Evolutionary conservation across 2,797 vertebrate genomes (phyloP).

Genomic region (Phaenicophaeus curvirostris): DNA sequence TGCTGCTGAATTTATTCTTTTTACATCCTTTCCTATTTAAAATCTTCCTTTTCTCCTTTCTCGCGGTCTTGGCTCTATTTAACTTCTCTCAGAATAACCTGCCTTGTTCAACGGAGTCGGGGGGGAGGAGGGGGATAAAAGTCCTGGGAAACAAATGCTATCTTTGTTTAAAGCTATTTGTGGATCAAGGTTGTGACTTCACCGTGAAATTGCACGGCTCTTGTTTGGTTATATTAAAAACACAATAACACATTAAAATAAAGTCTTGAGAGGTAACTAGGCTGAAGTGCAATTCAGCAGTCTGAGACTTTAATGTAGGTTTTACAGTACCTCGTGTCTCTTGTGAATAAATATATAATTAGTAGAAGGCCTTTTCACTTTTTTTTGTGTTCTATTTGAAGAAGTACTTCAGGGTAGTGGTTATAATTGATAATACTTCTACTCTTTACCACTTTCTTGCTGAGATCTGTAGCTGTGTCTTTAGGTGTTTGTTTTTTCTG

Average conservation of each 20-base stretch:
- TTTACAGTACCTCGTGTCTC: not conserved
- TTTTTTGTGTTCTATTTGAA: not conserved
- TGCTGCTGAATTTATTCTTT: not conserved
- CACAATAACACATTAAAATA: not conserved
- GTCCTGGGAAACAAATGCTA: not conserved
- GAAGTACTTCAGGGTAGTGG: not conserved
- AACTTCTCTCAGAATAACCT: not conserved
- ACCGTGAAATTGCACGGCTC: not conserved
- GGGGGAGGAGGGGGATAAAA: not conserved
- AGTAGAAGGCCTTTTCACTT: not conserved
- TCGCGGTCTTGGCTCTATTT: not conserved
- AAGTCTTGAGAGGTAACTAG: not conserved
- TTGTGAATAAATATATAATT: not conserved
- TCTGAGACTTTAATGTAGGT: not conserved
- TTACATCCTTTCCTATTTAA: not conserved
- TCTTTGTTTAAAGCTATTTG: constrained; percentile 53
- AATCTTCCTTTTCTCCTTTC: not conserved
- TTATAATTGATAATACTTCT: not conserved
- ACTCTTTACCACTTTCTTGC: not conserved
- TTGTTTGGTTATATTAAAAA: constrained; percentile 1
- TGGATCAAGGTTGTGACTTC: constrained; percentile 30
- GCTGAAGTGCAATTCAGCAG: not conserved
- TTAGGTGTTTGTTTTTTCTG: not conserved
- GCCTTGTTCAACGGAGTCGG: not conserved
- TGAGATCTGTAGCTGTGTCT: not conserved